Percentiles rank a stretch among this genome's conserved stretches.
Evolutionary conservation across 1,140 invertebrate species (phyloP).

Genomic region (Megalonaias nervosa): DNA sequence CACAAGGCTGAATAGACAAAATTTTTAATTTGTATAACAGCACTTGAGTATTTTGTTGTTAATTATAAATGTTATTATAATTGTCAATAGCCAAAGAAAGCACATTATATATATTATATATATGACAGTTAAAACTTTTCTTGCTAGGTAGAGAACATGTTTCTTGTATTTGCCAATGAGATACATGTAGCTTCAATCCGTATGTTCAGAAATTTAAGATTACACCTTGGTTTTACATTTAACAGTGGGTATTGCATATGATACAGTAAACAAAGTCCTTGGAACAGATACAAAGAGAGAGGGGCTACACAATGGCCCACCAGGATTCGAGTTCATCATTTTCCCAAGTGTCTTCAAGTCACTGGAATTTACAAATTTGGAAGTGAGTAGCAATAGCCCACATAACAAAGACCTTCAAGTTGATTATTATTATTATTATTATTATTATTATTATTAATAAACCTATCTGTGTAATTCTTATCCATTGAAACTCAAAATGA

Average conservation of each 20-base stretch:
- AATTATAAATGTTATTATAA: not conserved
- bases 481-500: too few relatives aligned
- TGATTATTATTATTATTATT: too few relatives aligned
- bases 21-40: too few relatives aligned
- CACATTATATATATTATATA: not conserved
- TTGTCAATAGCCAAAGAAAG: not conserved
- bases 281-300: constrained; percentile 45
- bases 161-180: not conserved
- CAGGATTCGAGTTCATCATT: constrained; percentile 65
- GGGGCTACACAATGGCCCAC: constrained; percentile 63
- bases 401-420: too few relatives aligned
- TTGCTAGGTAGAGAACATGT: too few relatives aligned
- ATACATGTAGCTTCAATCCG: not conserved
- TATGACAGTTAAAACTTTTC: not conserved
- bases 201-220: not conserved
- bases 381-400: constrained; percentile 38
- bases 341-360: constrained; percentile 67
- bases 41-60: not conserved
- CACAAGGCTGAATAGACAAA: too few relatives aligned
- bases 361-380: constrained; percentile 49
- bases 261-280: constrained; percentile 60
- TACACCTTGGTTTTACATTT: not conserved
- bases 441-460: not conserved
- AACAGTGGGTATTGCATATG: constrained; percentile 65
- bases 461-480: not conserved